Evolutionary conservation across 2,888 invertebrate species (phyloP).

Genomic region (Pycnomerus fuliginosus): DNA sequence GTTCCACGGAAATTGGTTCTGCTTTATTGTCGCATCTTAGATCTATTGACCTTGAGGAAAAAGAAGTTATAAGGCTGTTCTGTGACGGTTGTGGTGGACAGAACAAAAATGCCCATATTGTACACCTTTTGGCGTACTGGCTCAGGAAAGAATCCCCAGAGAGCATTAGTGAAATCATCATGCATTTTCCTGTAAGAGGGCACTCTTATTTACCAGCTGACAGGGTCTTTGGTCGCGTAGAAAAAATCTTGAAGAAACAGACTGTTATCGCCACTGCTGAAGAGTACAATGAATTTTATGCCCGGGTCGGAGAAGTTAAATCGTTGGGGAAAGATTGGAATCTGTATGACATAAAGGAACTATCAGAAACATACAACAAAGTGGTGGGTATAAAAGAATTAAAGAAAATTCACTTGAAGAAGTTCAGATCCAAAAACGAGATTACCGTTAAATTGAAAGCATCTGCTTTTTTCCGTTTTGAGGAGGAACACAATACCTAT

Average conservation of each 20-base stretch:
- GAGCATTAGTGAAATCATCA: neutral
- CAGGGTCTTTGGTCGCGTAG: neutral
- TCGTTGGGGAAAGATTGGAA: neutral
- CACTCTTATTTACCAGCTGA: conserved; percentile 1
- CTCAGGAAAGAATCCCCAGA: neutral
- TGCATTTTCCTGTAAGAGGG: conserved; percentile 1
- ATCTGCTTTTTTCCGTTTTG: neutral
- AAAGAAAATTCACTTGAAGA: neutral
- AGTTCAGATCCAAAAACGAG: neutral
- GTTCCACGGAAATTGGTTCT: neutral
- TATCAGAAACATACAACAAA: neutral
- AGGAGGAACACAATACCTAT: neutral
- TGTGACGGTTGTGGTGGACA: neutral
- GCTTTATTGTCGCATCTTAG: neutral
- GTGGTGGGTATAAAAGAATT: neutral
- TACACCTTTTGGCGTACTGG: neutral
- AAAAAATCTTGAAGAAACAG: neutral
- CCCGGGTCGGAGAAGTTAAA: neutral
- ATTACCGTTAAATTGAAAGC: neutral
- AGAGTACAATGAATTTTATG: neutral
- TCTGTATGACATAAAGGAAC: neutral
- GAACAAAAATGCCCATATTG: conserved; percentile 1
- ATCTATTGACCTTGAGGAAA: neutral
- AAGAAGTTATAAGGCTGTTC: neutral
- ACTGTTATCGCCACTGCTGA: neutral